Conservation (phyloP, 2,888 invertebrate species). For the Aphidoletes aphidimyza region DNA sequence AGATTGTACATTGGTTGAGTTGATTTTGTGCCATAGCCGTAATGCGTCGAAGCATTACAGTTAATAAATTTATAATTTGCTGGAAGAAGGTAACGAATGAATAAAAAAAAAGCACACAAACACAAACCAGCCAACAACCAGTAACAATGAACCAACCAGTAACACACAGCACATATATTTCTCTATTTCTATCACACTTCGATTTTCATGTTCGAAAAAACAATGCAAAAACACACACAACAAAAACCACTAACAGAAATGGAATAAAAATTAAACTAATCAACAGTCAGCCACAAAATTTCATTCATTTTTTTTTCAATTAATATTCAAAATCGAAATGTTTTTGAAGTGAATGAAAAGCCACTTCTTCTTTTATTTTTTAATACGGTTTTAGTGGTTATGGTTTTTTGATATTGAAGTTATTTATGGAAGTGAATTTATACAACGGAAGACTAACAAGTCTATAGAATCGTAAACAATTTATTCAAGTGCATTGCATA, state of each 20-base stretch:
- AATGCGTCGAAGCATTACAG: conserved; percentile 53
- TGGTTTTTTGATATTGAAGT: not conserved
- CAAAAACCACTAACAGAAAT: not conserved
- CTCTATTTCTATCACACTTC: not conserved
- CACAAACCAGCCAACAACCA: not conserved
- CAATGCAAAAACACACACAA: not conserved
- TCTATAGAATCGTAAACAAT: conserved; percentile 17
- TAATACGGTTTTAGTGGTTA: no score
- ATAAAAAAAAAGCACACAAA: not conserved
- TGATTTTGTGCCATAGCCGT: conserved; percentile 23
- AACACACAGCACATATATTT: not conserved
- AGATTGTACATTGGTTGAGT: conserved; percentile 50
- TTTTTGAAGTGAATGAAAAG: not conserved
- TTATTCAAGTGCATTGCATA: conserved; percentile 22
- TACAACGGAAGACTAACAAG: not conserved
- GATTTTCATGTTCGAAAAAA: conserved; percentile 28
- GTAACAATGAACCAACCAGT: no score
- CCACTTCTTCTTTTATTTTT: not conserved
- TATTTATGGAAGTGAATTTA: not conserved
- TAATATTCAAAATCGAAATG: conserved; percentile 44
- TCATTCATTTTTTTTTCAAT: not conserved
- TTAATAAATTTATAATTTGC: conserved; percentile 53
- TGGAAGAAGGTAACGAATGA: not conserved
- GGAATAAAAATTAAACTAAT: conserved; percentile 36
- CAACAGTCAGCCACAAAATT: not conserved